Conservation (phyloP, 2,113 vertebrate genomes). For the Eretmochelys imbricata region DNA sequence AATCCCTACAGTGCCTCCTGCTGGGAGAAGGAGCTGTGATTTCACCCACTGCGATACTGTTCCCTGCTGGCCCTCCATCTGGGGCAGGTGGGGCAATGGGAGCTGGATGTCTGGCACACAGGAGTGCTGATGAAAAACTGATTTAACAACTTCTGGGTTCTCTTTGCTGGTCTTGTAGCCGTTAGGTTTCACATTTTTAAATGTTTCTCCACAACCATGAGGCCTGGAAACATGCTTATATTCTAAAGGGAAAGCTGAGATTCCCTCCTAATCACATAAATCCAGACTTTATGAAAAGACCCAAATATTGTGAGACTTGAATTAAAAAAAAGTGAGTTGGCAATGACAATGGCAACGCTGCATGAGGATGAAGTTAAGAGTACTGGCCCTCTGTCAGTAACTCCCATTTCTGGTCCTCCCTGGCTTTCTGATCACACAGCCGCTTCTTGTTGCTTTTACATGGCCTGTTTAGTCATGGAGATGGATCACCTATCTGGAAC, state of each 20-base stretch:
- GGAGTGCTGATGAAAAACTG: not conserved
- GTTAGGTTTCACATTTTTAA: not conserved
- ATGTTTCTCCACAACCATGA: not conserved
- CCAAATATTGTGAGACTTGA: not conserved
- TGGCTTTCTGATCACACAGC: no score
- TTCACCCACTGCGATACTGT: not conserved
- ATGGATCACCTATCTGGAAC: not conserved
- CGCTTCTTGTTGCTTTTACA: not conserved
- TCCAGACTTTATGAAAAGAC: not conserved
- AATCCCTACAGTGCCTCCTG: not conserved
- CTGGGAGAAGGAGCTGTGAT: not conserved
- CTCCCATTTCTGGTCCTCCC: no score
- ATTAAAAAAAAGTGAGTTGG: not conserved
- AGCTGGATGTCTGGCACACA: not conserved
- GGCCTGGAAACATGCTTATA: not conserved
- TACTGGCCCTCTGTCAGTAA: not conserved
- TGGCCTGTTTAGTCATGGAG: no score
- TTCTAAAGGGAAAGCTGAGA: not conserved
- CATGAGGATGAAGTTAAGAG: not conserved
- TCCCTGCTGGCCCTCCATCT: not conserved
- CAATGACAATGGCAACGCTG: no score
- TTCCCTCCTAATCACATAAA: not conserved
- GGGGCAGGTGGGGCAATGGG: not conserved
- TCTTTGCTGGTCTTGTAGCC: not conserved
- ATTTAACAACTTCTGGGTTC: not conserved